Conservation (phyloP, 2,888 invertebrate species). For the Phytoseiulus persimilis region DNA sequence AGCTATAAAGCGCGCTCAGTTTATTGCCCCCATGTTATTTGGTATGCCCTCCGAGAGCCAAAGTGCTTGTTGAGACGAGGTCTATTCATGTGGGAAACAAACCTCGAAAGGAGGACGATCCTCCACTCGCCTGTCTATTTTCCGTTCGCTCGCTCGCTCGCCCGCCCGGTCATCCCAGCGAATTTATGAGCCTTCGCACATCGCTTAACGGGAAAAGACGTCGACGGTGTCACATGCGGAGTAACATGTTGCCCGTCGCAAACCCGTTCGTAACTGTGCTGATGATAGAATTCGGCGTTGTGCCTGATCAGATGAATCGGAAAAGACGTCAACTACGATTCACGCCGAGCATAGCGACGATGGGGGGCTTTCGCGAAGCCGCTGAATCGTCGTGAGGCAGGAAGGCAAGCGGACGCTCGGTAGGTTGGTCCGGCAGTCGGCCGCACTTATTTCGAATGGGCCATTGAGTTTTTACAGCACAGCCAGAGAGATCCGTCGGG, state of each 20-base stretch:
- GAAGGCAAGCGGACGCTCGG: background rate
- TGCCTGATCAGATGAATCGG: background rate
- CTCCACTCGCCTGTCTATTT: background rate
- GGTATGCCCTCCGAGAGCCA: background rate
- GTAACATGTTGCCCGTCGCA: too few relatives aligned
- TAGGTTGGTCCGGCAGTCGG: background rate
- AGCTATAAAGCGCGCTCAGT: background rate
- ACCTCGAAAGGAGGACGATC: background rate
- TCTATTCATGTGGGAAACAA: background rate
- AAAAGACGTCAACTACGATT: background rate
- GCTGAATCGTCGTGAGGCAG: background rate
- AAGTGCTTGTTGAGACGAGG: background rate
- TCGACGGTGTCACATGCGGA: too few relatives aligned
- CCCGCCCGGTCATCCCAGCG: background rate
- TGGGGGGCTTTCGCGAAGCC: background rate
- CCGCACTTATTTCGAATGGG: conserved; percentile 26
- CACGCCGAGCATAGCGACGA: background rate
- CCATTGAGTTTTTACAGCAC: conserved; percentile 39
- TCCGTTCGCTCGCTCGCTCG: background rate
- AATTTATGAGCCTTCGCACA: too few relatives aligned
- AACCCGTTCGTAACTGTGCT: too few relatives aligned
- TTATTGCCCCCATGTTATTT: background rate
- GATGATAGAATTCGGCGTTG: too few relatives aligned
- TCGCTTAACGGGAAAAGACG: too few relatives aligned
- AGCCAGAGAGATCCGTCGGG: background rate